These are phyloP conservation scores for Macrostomum lignano DNA, from an alignment of 1,140 invertebrate genomes.

Conservation along the genomic window DNA sequence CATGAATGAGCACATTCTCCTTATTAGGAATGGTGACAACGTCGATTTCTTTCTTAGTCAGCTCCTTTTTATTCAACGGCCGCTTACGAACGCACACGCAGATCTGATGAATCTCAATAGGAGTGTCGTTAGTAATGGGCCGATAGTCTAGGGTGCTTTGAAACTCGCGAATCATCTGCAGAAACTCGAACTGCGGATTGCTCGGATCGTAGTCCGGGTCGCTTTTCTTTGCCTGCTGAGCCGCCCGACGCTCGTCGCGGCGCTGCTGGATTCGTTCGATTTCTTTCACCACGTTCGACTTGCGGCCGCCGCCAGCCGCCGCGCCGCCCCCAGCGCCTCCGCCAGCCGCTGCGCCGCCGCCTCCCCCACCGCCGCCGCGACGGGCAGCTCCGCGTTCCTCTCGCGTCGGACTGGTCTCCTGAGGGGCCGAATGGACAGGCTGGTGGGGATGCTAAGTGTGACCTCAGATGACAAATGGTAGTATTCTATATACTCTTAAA, in stretches of 20 bases:
- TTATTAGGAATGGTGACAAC: constrained; percentile 82
- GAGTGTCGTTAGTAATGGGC: constrained; percentile 52
- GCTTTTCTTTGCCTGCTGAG: constrained; percentile 65
- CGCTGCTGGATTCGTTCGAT: constrained; percentile 82
- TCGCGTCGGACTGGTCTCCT: too few species aligned
- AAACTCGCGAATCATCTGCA: constrained; percentile 82
- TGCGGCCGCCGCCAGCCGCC: constrained; percentile 13
- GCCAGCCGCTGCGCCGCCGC: too few species aligned
- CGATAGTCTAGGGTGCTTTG: constrained; percentile 56
- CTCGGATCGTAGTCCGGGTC: constrained; percentile 59
- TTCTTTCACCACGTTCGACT: constrained; percentile 60
- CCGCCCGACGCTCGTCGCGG: constrained; percentile 61
- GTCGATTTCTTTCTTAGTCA: constrained; percentile 43
- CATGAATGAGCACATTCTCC: constrained; percentile 77
- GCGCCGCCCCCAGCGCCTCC: too few species aligned
- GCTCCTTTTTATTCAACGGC: constrained; percentile 61
- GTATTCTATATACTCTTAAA: too few species aligned
- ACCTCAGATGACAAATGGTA: too few species aligned
- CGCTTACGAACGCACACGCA: constrained; percentile 87
- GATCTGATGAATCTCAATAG: constrained; percentile 77
- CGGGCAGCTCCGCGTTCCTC: too few species aligned
- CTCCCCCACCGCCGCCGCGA: too few species aligned
- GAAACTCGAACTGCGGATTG: constrained; percentile 88
- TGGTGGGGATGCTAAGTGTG: too few species aligned
- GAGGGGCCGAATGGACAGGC: too few species aligned